These are phyloP conservation scores for Cydia splendana DNA, from an alignment of 1,140 invertebrate genomes.

Conservation along the genomic window DNA sequence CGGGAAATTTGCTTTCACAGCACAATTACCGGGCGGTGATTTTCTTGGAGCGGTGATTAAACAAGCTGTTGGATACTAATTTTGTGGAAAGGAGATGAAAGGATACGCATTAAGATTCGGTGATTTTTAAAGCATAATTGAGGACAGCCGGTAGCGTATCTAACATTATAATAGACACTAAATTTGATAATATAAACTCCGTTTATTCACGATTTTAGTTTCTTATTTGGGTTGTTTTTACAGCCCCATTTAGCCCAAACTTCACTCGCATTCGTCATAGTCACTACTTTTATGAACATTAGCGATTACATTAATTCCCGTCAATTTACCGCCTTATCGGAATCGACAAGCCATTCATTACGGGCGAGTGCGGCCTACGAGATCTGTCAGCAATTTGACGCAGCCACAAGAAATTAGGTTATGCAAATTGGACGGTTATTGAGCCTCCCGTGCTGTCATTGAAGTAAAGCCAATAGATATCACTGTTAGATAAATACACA, in stretches of 20 bases:
- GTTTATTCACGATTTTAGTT: neutral
- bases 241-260: neutral
- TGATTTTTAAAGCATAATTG: too few relatives aligned
- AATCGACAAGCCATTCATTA: constrained; percentile 57
- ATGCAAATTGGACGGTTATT: constrained; percentile 63
- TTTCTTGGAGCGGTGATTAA: constrained; percentile 16
- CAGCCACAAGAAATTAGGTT: constrained; percentile 62
- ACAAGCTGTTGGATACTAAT: constrained; percentile 4
- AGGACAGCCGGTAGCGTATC: too few relatives aligned
- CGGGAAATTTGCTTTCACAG: constrained; percentile 25
- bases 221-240: constrained; percentile 32
- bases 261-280: neutral
- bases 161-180: too few relatives aligned
- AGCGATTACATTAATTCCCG: constrained; percentile 49
- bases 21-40: constrained; percentile 15
- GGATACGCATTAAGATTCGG: neutral
- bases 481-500: constrained; percentile 42
- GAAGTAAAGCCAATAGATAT: constrained; percentile 50
- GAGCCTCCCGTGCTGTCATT: constrained; percentile 45
- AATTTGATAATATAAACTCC: neutral
- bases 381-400: constrained; percentile 65
- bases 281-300: constrained; percentile 31
- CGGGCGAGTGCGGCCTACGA: constrained; percentile 45
- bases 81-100: neutral
- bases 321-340: constrained; percentile 51